Conservation (phyloP, 2,888 invertebrate species). For the Drosophila algonquin region DNA sequence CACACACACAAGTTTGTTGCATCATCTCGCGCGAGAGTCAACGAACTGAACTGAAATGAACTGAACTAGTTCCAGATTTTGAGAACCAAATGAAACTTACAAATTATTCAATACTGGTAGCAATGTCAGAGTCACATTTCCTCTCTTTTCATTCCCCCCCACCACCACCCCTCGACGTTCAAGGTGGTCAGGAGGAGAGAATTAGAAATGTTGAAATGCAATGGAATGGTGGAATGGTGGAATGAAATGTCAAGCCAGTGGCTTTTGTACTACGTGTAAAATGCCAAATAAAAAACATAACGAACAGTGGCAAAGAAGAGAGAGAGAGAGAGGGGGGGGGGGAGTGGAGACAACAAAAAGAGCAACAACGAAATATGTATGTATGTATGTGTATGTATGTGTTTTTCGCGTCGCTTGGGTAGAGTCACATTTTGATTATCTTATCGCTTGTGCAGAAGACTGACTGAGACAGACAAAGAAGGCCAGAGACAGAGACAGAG, state of each 20-base stretch:
- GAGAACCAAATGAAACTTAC: too few species aligned
- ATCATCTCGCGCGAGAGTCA: slow-evolving; percentile 19
- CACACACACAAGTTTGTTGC: slow-evolving; percentile 17
- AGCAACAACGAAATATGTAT: not conserved
- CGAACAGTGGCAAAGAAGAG: not conserved
- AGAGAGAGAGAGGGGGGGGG: too few species aligned
- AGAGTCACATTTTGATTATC: slow-evolving; percentile 28
- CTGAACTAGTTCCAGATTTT: slow-evolving; percentile 18
- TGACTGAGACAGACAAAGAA: slow-evolving; percentile 1
- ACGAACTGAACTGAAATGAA: slow-evolving; percentile 30
- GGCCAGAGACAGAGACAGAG: not conserved
- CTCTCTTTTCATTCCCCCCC: too few species aligned
- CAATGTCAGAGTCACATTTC: too few species aligned
- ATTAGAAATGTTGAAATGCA: too few species aligned
- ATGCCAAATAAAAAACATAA: too few species aligned
- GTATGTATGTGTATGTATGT: not conserved
- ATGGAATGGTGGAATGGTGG: too few species aligned
- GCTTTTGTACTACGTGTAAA: too few species aligned
- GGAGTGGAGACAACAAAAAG: not conserved
- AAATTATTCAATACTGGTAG: too few species aligned
- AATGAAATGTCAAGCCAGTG: not conserved
- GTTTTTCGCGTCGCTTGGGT: too few species aligned
- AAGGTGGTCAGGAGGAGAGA: too few species aligned
- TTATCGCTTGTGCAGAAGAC: slow-evolving; percentile 21
- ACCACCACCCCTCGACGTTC: too few species aligned